Percentiles rank a stretch among this genome's conserved stretches.
These are phyloP conservation scores for Pelodytes ibericus DNA, from an alignment of 2,797 vertebrate genomes.

Conservation along the genomic window DNA sequence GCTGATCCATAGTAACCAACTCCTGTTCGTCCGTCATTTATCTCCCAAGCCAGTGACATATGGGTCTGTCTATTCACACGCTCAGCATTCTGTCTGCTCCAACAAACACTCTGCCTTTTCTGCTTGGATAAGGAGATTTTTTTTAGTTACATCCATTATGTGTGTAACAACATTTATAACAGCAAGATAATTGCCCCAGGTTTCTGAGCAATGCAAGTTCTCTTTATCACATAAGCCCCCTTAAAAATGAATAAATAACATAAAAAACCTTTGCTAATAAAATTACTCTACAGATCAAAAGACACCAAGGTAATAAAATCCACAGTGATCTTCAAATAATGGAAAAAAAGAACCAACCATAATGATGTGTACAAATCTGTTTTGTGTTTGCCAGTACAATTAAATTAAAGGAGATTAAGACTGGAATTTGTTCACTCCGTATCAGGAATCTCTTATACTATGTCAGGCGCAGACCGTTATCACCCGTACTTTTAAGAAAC, in stretches of 20 bases:
- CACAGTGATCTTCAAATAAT: constrained; percentile 22
- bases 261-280: constrained; percentile 64
- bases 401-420: not conserved
- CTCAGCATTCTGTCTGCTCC: constrained; percentile 79
- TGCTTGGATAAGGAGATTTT: constrained; percentile 79
- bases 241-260: constrained; percentile 37
- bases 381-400: not conserved
- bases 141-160: constrained; percentile 79
- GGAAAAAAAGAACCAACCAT: not conserved
- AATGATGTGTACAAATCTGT: not conserved
- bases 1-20: constrained; percentile 76
- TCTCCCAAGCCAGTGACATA: constrained; percentile 76
- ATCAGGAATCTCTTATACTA: too few species aligned
- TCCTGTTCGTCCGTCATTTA: constrained; percentile 75
- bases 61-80: constrained; percentile 75
- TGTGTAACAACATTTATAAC: constrained; percentile 81
- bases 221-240: constrained; percentile 68
- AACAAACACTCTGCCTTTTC: constrained; percentile 78
- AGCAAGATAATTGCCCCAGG: constrained; percentile 78
- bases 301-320: constrained; percentile 5
- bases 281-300: constrained; percentile 28
- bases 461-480: too few species aligned
- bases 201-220: constrained; percentile 74
- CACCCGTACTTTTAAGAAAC: too few species aligned
- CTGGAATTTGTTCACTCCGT: too few species aligned